phyloP scores from a whole-genome alignment of 1,140 invertebrate species.

The Caenorhabditis tropicalis region DNA sequence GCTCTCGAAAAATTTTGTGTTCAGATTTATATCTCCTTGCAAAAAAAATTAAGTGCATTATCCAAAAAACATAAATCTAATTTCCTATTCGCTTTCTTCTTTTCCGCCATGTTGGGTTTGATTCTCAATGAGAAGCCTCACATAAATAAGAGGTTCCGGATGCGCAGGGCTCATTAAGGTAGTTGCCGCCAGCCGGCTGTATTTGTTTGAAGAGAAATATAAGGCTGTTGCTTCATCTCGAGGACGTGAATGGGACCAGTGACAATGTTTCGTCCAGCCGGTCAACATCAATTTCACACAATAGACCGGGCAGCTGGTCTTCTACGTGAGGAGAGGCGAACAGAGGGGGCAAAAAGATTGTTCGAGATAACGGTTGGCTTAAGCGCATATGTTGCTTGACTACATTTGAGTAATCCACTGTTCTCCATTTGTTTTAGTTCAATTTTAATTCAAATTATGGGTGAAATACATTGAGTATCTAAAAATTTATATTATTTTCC shows the following conservation, averaged over 20 bases:
- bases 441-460: neutral
- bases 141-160: slow-evolving; percentile 39
- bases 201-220: neutral
- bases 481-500: too few species aligned
- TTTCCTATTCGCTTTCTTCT: neutral
- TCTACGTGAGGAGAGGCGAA: neutral
- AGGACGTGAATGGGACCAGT: neutral
- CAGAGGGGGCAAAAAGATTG: neutral
- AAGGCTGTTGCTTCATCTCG: slow-evolving; percentile 12
- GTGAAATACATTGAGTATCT: neutral
- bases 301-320: slow-evolving; percentile 20
- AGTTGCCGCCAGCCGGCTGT: slow-evolving; percentile 42
- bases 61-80: neutral
- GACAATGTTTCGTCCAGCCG: neutral
- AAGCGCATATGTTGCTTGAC: slow-evolving; percentile 22
- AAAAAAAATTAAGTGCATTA: neutral
- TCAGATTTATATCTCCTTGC: neutral
- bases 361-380: neutral
- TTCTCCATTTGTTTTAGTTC: neutral
- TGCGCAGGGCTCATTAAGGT: slow-evolving; percentile 26
- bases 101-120: neutral
- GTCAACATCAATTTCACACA: slow-evolving; percentile 43
- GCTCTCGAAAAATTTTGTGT: neutral
- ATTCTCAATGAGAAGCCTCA: neutral
- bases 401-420: neutral